A percentile compares a stretch with the other conserved stretches of the same genome.
Evolutionary conservation across 2,888 invertebrate species (phyloP).

Genomic region (Operophtera brumata): DNA sequence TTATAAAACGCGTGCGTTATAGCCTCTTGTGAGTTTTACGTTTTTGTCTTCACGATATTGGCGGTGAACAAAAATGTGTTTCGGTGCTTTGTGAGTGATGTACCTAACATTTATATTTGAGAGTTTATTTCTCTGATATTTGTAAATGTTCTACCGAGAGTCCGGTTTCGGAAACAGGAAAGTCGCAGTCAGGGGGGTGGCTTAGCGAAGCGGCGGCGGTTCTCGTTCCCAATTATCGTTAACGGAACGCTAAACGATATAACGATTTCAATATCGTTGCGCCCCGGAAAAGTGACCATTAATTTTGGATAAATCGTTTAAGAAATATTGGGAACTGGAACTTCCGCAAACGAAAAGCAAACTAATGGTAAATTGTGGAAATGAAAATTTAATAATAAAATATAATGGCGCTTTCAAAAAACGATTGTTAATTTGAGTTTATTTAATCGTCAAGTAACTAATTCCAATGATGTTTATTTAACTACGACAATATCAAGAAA

Average conservation of each 20-base stretch:
- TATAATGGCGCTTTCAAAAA: neutral
- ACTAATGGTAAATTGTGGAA: constrained; percentile 34
- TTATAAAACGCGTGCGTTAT: constrained; percentile 67
- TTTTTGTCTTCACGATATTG: constrained; percentile 41
- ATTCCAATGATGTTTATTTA: neutral
- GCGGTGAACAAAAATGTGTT: constrained; percentile 66
- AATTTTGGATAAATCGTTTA: neutral
- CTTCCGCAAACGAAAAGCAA: constrained; percentile 52
- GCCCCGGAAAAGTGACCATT: neutral
- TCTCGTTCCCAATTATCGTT: constrained; percentile 31
- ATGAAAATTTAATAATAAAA: constrained; percentile 9
- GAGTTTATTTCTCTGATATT: constrained; percentile 65
- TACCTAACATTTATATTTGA: constrained; percentile 78
- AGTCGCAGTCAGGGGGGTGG: constrained; percentile 66
- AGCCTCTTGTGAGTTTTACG: constrained; percentile 52
- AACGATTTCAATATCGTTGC: constrained; percentile 20
- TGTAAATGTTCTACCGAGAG: constrained; percentile 72
- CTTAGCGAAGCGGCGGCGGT: constrained; percentile 57
- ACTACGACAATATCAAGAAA: neutral
- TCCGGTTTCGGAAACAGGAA: constrained; percentile 78
- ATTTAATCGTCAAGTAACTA: neutral
- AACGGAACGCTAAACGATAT: constrained; percentile 15
- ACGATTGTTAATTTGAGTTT: neutral
- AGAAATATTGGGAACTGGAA: constrained; percentile 26
- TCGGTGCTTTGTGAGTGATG: constrained; percentile 78